phyloP scores from a whole-genome alignment of 2,113 vertebrate species.

The Peromyscus leucopus region DNA sequence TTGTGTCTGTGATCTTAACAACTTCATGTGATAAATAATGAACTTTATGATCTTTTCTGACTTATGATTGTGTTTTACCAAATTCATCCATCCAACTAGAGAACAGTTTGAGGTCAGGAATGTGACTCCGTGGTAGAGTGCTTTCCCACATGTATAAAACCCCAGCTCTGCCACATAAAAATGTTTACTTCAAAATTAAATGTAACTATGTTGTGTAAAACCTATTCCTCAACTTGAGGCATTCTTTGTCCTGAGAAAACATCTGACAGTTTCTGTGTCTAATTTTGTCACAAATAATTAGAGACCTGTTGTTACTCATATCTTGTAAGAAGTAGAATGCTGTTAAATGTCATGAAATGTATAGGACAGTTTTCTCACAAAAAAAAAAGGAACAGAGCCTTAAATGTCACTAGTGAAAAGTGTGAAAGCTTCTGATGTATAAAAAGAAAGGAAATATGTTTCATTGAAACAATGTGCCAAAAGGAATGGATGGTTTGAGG shows the following conservation, averaged over 20 bases:
- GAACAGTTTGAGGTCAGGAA: neutral
- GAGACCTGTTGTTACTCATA: neutral
- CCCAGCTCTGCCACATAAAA: neutral
- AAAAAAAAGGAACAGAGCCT: neutral
- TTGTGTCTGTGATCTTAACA: neutral
- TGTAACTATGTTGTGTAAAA: neutral
- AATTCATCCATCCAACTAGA: neutral
- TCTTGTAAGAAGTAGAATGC: neutral
- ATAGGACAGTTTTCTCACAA: neutral
- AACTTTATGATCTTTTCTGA: conserved; percentile 14
- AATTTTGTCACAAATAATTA: neutral
- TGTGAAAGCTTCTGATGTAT: neutral
- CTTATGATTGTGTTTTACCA: conserved; percentile 6
- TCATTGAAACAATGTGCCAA: neutral
- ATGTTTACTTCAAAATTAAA: conserved; percentile 37
- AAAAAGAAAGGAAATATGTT: conserved; percentile 10
- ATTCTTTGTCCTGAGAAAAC: neutral
- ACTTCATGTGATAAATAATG: neutral
- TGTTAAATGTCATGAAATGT: neutral
- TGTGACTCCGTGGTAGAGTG: neutral
- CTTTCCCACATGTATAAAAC: neutral
- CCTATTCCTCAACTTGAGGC: neutral
- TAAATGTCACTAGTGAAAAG: neutral
- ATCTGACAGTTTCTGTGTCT: conserved; percentile 23
- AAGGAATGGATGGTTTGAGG: neutral